Conservation (phyloP, 2,888 invertebrate species). For the Myopa testacea region DNA sequence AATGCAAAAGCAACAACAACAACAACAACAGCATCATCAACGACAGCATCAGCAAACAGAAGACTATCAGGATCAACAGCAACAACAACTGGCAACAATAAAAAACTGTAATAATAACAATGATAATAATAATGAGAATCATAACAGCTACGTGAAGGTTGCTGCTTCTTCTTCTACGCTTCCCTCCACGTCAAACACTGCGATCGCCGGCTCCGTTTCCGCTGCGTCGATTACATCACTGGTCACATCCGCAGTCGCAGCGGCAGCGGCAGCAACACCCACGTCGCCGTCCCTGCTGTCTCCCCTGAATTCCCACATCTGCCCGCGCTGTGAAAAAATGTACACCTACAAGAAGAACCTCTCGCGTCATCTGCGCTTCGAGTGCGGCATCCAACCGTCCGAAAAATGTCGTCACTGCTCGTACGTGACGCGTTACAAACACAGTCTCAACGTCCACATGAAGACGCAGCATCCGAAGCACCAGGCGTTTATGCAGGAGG, state of each 20-base stretch:
- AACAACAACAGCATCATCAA: slow-evolving; percentile 13
- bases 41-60: neutral
- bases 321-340: slow-evolving; percentile 71
- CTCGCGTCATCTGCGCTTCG: slow-evolving; percentile 72
- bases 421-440: slow-evolving; percentile 70
- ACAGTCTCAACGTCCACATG: slow-evolving; percentile 70
- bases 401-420: slow-evolving; percentile 72
- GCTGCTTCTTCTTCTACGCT: too few species aligned
- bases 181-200: neutral
- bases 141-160: too few species aligned
- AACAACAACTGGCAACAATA: neutral
- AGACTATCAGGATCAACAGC: slow-evolving; percentile 21
- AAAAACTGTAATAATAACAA: neutral
- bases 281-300: neutral
- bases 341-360: slow-evolving; percentile 74
- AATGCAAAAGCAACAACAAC: slow-evolving; percentile 45
- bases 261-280: slow-evolving; percentile 6
- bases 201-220: neutral
- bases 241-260: neutral
- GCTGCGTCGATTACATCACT: neutral
- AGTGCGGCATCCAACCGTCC: slow-evolving; percentile 73
- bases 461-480: slow-evolving; percentile 63
- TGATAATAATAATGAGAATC: neutral
- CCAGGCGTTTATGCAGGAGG: slow-evolving; percentile 4
- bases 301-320: slow-evolving; percentile 60